Base-by-base conservation (phyloP, 2,888 invertebrate species). In the Ceramica pisi region DNA sequence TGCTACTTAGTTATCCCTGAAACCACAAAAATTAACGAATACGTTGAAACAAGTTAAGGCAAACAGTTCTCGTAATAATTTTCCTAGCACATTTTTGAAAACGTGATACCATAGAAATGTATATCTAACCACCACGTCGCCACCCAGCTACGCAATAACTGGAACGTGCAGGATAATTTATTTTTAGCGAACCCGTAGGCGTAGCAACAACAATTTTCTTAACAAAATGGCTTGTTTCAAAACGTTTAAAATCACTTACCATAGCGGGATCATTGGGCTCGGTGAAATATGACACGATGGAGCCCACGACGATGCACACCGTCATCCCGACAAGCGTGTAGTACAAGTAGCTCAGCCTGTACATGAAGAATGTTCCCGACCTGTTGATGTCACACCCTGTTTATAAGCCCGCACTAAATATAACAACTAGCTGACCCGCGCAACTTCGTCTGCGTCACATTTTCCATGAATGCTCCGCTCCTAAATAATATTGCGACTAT, bases 301-400 rank as follows among this genome's bases (percentile, higher is more conserved):
- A 90, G 0, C 98, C 98, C 9, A 97, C 95, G 5, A 96, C 71
- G 59, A 98, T 96, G 16, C 97, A 97, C 0, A 97, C 97, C 0
- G 97, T 81, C 87, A 97, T 97, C 9, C 98, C 98, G n/a, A 98
- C 95, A 75, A 97, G 94, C 0, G 98, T 97, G 92, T 98, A 98
- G 95, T 98, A 98, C 91, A 98, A 96, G 92, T 98, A 98, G 19
- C 98, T 98, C 88, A 98, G 90, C 83, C 97, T 94, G 90, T 97
- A 98, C 71, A 98, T 89, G 84, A 97, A 94, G 90, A 97, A 97
- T n/a, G 97, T 97, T 44, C 96, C 94, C 53, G 97, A 96, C 83
- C 97, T 96, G 93, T 80, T 71, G 83, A 80, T 57, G 69, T 60
- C 80, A 60, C 51, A 71, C 59, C 55, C 53, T 50, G 64, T 71